phyloP scores from a whole-genome alignment of 2,113 vertebrate species.

The Xenopus borealis region DNA sequence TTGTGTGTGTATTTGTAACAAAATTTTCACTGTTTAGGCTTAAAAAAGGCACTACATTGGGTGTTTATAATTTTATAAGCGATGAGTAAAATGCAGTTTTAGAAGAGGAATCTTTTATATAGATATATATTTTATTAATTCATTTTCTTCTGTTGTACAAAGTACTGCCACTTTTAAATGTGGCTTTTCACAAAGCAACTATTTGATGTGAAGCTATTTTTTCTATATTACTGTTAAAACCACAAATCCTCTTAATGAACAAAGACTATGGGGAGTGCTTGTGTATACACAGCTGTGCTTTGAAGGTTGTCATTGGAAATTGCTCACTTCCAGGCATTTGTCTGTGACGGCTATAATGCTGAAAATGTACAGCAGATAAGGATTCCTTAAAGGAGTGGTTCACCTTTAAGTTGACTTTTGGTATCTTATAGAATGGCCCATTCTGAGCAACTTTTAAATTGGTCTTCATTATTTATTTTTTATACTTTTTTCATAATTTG shows the following conservation, averaged over 20 bases:
- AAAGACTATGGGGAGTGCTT: conserved; percentile 21
- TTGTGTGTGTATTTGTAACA: too few relatives aligned
- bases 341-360: conserved; percentile 14
- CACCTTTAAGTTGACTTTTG: too few relatives aligned
- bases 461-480: too few relatives aligned
- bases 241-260: conserved; percentile 10
- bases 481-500: too few relatives aligned
- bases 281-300: conserved; percentile 1
- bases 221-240: neutral
- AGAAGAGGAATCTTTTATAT: neutral
- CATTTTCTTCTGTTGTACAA: neutral
- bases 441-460: too few relatives aligned
- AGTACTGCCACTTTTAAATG: neutral
- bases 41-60: too few relatives aligned
- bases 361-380: conserved; percentile 4
- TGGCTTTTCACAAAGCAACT: neutral
- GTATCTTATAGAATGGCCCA: too few relatives aligned
- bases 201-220: neutral
- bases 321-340: conserved; percentile 12
- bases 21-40: too few relatives aligned
- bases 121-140: neutral
- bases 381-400: too few relatives aligned
- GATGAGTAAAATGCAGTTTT: neutral
- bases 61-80: too few relatives aligned
- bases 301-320: conserved; percentile 13